Base-by-base conservation (phyloP, 2,888 invertebrate species). In the Fragum whitleyi region DNA sequence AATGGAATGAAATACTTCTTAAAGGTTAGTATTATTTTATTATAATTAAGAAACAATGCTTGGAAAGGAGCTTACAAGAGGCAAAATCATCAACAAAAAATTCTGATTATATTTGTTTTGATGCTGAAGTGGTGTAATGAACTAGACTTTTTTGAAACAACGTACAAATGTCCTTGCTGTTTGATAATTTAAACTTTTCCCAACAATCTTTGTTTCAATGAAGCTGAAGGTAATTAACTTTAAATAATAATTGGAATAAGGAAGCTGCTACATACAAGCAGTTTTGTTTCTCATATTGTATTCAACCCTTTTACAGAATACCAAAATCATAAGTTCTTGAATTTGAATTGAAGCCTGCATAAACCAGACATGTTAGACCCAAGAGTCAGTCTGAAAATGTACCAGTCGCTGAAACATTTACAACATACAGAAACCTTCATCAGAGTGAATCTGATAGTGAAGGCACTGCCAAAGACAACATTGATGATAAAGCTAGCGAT, bases 321-420 rank as follows among this genome's bases (percentile, higher is more conserved):
- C 47, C 47, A 14, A 47, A 47, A 47, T 47, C 47, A 47, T 19
- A 47, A 47, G 47, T n/a, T 47, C 16, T 47, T 47, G n/a, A 47
- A 47, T 47, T 47, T 47, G 47, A 47, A 14, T 47, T 47, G 47
- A 47, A 47, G 47, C n/a, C 47, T 47, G 47, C 47, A 47, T 47
- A 47, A 47, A 47, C 47, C 47, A 47, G 47, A 47, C n/a, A 47
- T 47, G 47, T 47, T 47, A 47, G 47, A 47, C 5, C 47, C 47
- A 47, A 47, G 47, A 47, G 47, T n/a, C 47, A 14, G 47, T 47
- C 47, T 47, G 47, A 39, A 47, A 47, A 47, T 47, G 47, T 47
- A 47, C 47, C 47, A 47, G 47, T 9, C 47, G 14, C 47, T 47
- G 47, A 47, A 47, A 47, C 47, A 47, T 47, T 47, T n/a, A n/a